phyloP scores from a whole-genome alignment of 2,113 vertebrate species.

The Nematolebias whitei region DNA sequence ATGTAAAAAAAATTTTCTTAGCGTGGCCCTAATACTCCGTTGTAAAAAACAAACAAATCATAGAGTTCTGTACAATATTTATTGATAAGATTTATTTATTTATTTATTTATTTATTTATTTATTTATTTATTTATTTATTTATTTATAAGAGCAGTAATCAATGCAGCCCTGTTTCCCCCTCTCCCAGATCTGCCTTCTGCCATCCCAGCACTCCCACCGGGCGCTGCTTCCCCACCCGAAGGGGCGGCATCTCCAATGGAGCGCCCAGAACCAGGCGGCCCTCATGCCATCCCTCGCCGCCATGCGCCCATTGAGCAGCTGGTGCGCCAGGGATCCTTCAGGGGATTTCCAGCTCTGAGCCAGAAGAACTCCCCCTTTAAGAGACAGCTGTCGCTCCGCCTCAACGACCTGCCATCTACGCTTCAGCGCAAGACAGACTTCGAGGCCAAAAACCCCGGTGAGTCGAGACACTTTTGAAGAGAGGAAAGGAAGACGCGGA shows the following conservation, averaged over 20 bases:
- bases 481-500: no score
- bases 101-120: no score
- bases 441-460: constrained; percentile 86
- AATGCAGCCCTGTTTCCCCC: background rate
- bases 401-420: constrained; percentile 93
- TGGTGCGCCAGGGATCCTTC: constrained; percentile 92
- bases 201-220: constrained; percentile 74
- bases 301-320: constrained; percentile 91
- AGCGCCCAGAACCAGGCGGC: constrained; percentile 82
- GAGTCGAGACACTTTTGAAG: constrained; percentile 46
- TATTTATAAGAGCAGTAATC: background rate
- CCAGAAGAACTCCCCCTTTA: constrained; percentile 93
- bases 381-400: constrained; percentile 90
- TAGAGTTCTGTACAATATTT: background rate
- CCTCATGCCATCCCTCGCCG: constrained; percentile 89
- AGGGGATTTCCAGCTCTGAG: constrained; percentile 90
- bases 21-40: no score
- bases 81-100: no score
- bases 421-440: constrained; percentile 88
- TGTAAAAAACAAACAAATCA: background rate
- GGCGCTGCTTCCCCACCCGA: constrained; percentile 85
- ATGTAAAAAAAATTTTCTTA: no score
- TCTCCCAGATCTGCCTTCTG: constrained; percentile 62
- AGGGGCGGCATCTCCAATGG: constrained; percentile 82
- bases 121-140: no score